These are phyloP conservation scores for Tuberolachnus salignus DNA, from an alignment of 2,888 invertebrate species.

Conservation along the genomic window DNA sequence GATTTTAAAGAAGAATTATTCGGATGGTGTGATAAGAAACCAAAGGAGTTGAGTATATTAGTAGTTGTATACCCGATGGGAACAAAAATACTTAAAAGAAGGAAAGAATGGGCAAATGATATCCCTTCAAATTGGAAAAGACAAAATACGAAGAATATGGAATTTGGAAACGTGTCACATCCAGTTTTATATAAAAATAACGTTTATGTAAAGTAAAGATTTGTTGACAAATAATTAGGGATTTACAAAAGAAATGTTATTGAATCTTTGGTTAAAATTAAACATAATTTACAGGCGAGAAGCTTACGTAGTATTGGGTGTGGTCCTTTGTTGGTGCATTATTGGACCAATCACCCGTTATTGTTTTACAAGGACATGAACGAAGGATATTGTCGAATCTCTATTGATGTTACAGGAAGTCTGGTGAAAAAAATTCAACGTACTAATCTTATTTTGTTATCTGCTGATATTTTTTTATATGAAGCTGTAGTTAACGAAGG, in stretches of 20 bases:
- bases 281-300: background rate
- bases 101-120: background rate
- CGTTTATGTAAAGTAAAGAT: background rate
- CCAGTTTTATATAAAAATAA: background rate
- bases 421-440: background rate
- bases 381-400: background rate
- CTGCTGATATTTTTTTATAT: constrained; percentile 19
- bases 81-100: background rate
- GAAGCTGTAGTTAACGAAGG: constrained; percentile 1
- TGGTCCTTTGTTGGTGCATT: background rate
- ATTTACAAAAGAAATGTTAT: background rate
- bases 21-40: background rate
- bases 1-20: background rate
- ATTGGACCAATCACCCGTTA: constrained; percentile 17
- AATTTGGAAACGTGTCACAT: background rate
- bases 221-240: background rate
- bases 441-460: background rate
- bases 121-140: constrained; percentile 11
- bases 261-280: background rate
- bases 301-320: background rate
- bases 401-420: constrained; percentile 6
- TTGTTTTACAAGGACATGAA: background rate
- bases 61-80: background rate
- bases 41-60: background rate
- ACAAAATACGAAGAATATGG: background rate